Base-by-base conservation (phyloP, 2,888 invertebrate species). In the Boloria euphrosyne region DNA sequence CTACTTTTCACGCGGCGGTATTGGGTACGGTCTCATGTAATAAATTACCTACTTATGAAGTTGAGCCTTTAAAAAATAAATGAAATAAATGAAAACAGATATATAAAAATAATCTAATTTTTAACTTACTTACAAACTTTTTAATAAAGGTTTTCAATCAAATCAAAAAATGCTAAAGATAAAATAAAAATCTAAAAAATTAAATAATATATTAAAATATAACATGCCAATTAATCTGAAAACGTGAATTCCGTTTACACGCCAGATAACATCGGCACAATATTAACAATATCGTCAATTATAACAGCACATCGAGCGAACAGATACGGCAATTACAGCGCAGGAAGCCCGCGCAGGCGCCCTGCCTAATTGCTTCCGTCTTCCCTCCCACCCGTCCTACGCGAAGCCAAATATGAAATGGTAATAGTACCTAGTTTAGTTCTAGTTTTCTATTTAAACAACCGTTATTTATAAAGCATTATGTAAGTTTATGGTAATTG, bases 281-380 rank as follows among this genome's bases (percentile, higher is more conserved):
- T 74, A 74, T 78, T 79, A 83, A 81, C 78, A 79, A 77, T 71
- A 76, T 76, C 76, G 81, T 82, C 87, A 86, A 87, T 89, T 89
- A 89, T 87, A 87, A 86, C 79, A 82, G 77, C 82, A 87, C 83
- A 85, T 78, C 81, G 83, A 84, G 78, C 82, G 79, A 80, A 81
- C 78, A 85, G 89, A 90, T 90, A 88, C 89, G 87, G 83, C 90
- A 89, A 90, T 90, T 90, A 89, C 64, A 49, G 75, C 74, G 77
- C 83, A 85, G 89, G 89, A 89, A 86, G 82, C 83, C 75, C 78
- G 77, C 86, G 89, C 90, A 90, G 89, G 90, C 90, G 90, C 88
- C 77, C 80, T 74, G 79, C 80, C 83, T 90, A 90, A 90, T 90
- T 90, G 89, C 80, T 89, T 90, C 90, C 81, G 80, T 74, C 73